Evolutionary conservation across 2,113 vertebrate genomes (phyloP), one percentile per base, ranked within the genome.

Genomic region (Xiphophorus maculatus): DNA sequence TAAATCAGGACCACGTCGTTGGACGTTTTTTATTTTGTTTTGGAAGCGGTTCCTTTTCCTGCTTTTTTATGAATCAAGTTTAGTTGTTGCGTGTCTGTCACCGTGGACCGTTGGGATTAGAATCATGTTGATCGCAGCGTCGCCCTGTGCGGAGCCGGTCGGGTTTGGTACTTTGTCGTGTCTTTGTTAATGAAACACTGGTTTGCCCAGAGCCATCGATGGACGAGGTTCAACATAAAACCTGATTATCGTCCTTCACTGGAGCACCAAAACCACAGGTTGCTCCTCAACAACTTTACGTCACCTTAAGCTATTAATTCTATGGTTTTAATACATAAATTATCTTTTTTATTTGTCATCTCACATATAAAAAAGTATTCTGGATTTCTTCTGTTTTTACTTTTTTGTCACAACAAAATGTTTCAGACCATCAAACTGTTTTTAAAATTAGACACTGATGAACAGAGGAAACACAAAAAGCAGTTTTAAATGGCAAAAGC

Each of bases 101-200:
- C 6, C 13, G 37, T n/a, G 27, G 1, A 28, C 14, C 63, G 70
- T 63, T 63, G 37, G 72, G 33, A 19, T 66, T 29, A 70, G 78
- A 58, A 67, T 64, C 81, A 10, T 30, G 69, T 81, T 74, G 84
- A 85, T 66, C 88, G 81, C 90, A 86, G 80, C n/a, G 65, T 83
- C 70, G 29, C 17, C 27, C 71, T 83, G 58, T 42, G 33, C 3
- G 62, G 69, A 77, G 82, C 65, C 51, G 80, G 58, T 29, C 69
- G 73, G 51, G 48, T 63, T 66, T 65, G 73, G 79, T 86, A 66
- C 72, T 58, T 66, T 73, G 71, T 83, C 30, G 30, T 75, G 76
- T 81, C 78, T 76, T 37, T 77, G 83, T 63, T 28, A 10, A 72
- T 77, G 40, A 66, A 71, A 79, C 71, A 69, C 61, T 74, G 80